Evolutionary conservation across 2,888 invertebrate genomes (phyloP).

Genomic region (Camponotus fellah): DNA sequence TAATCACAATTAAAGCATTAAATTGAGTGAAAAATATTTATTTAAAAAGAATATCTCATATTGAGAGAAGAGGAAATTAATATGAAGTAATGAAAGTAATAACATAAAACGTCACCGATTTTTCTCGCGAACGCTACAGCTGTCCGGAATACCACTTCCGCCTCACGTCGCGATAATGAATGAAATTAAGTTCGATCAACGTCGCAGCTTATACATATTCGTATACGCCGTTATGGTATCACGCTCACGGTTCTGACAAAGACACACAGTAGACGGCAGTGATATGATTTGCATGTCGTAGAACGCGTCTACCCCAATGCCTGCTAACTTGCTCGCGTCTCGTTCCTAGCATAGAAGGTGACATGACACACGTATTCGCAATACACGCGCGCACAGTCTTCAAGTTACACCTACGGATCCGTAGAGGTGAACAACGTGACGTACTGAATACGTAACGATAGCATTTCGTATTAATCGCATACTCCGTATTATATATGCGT

Average conservation of each 20-base stretch:
- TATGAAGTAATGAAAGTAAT: background rate
- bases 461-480: conserved; percentile 72
- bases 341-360: conserved; percentile 61
- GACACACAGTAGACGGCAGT: conserved; percentile 75
- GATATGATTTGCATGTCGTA: conserved; percentile 84
- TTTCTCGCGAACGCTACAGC: conserved; percentile 21
- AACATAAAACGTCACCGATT: background rate
- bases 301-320: conserved; percentile 74
- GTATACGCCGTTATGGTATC: conserved; percentile 73
- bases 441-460: conserved; percentile 81
- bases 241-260: conserved; percentile 62
- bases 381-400: conserved; percentile 66
- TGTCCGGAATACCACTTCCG: conserved; percentile 25
- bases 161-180: conserved; percentile 50
- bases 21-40: background rate
- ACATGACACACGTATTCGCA: conserved; percentile 69
- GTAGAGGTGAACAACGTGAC: conserved; percentile 74
- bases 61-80: background rate
- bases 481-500: conserved; percentile 55
- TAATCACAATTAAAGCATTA: background rate
- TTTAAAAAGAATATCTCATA: background rate
- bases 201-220: conserved; percentile 66
- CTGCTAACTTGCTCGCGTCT: conserved; percentile 71
- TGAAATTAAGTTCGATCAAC: conserved; percentile 57
- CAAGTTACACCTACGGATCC: conserved; percentile 66